Percentiles rank a stretch among this genome's conserved stretches.
Conservation (phyloP, 2,888 invertebrate species). For the Hofmannophila pseudospretella region DNA sequence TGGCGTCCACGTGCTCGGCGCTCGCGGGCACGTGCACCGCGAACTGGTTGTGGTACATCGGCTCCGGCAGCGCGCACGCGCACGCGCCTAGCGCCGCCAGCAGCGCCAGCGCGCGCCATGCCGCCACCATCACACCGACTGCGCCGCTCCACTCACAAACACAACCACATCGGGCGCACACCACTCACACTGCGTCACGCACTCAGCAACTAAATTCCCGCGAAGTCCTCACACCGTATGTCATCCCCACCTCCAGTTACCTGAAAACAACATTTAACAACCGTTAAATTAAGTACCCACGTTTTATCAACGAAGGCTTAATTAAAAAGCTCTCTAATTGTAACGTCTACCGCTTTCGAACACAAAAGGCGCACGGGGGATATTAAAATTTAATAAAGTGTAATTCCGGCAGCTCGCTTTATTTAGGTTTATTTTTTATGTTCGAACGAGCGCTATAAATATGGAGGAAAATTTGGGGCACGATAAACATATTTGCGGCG, state of each 20-base stretch:
- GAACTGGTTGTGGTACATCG: conserved; percentile 87
- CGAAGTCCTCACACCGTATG: conserved; percentile 25
- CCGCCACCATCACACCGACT: conserved; percentile 54
- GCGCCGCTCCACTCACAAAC: conserved; percentile 24
- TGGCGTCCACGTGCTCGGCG: conserved; percentile 82
- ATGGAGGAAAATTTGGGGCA: conserved; percentile 45
- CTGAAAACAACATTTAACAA: conserved; percentile 32
- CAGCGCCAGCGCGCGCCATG: conserved; percentile 54
- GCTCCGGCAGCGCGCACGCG: conserved; percentile 39
- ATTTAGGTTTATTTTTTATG: conserved; percentile 44
- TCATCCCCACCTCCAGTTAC: conserved; percentile 44
- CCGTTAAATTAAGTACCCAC: conserved; percentile 4
- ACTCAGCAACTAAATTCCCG: conserved; percentile 8
- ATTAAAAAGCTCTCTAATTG: conserved; percentile 46
- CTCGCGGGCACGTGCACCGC: conserved; percentile 91
- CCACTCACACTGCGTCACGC: conserved; percentile 11
- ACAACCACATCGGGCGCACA: conserved; percentile 47
- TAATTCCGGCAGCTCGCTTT: conserved; percentile 37
- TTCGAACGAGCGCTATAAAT: conserved; percentile 43
- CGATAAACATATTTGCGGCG: conserved; percentile 56
- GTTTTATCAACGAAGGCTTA: conserved; percentile 28
- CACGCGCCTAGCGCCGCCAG: conserved; percentile 40
- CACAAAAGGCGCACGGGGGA: conserved; percentile 40
- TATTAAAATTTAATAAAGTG: conserved; percentile 63
- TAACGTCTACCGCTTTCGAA: conserved; percentile 35